Conservation (phyloP, 1,140 invertebrate species). For the Mactra quadrangularis region DNA sequence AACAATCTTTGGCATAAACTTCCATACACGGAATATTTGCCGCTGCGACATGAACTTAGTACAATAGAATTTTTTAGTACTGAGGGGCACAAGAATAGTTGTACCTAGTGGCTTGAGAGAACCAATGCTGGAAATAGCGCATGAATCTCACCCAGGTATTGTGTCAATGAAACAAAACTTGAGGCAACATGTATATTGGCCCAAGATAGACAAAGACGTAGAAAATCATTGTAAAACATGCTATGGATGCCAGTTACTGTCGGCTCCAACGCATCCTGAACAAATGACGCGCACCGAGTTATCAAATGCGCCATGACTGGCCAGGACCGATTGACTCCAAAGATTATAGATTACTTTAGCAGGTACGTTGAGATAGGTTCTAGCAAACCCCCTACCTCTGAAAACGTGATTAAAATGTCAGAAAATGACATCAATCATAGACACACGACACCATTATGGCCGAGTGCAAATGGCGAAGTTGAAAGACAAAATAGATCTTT, state of each 20-base stretch:
- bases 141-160: conserved; percentile 63
- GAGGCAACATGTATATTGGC: conserved; percentile 67
- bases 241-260: conserved; percentile 61
- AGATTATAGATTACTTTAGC: conserved; percentile 68
- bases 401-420: conserved; percentile 38
- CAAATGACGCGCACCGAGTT: conserved; percentile 48
- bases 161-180: conserved; percentile 59
- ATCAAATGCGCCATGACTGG: conserved; percentile 52
- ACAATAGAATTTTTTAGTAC: conserved; percentile 61
- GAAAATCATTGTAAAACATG: conserved; percentile 59
- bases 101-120: conserved; percentile 44
- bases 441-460: conserved; percentile 58
- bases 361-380: conserved; percentile 54
- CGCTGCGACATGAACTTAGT: conserved; percentile 55
- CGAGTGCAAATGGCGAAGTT: conserved; percentile 70
- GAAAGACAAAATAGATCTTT: conserved; percentile 69
- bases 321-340: conserved; percentile 51
- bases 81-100: conserved; percentile 57
- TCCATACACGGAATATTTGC: conserved; percentile 39
- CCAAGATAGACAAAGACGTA: conserved; percentile 63
- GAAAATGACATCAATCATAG: conserved; percentile 56
- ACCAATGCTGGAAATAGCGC: conserved; percentile 49
- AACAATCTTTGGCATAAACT: conserved; percentile 8
- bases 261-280: conserved; percentile 3
- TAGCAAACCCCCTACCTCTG: conserved; percentile 32